Base-by-base conservation (phyloP, 2,797 vertebrate species). In the Sebastes steindachneri region DNA sequence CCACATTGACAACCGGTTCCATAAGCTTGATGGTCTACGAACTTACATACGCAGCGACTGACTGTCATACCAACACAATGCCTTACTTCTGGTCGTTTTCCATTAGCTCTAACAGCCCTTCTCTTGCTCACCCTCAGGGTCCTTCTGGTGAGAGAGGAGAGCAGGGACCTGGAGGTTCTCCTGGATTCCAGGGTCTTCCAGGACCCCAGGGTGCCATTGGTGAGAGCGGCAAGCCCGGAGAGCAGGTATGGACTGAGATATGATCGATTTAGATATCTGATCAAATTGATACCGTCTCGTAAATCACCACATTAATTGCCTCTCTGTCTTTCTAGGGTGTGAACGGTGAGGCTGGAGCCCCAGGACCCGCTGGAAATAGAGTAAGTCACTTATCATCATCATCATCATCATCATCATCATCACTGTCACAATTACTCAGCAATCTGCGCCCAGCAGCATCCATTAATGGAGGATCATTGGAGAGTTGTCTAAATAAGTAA, bases 101-200 rank as follows among this genome's bases (percentile, higher is more conserved):
- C 8, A 4, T 68, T 12, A 1, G 14, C 54, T 26, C 48, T 80
- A 59, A 89, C 58, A 11, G 23, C 64, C 8, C 25, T 23, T 79
- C 53, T 80, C 28, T 68, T 78, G 37, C 25, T 73, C 19, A 25
- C 70, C 17, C 4, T 64, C 6, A 94, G 93, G 94, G 83, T 21
- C 86, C 91, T 0, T 70, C 97, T 96, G 99, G 99, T 85, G 99
- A 99, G 86, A 98, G 97, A 96, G 99, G 99, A 70, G 98, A 99
- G 94, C 95, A 95, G 79, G 99, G 99, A 90, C 81, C 97, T 0
- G 93, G 91, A 60, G 99, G 99, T 77, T 54, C 94, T 84, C 92
- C 97, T 9, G 99, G 99, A 75, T 99, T 99, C 98, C 98, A 99
- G 97, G 99, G 99, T 93, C 98, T 98, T 80, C 97, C 99, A 1